Evolutionary conservation across 2,113 vertebrate genomes (phyloP), one percentile per base, ranked within the genome.

Genomic region (Otolemur garnettii): DNA sequence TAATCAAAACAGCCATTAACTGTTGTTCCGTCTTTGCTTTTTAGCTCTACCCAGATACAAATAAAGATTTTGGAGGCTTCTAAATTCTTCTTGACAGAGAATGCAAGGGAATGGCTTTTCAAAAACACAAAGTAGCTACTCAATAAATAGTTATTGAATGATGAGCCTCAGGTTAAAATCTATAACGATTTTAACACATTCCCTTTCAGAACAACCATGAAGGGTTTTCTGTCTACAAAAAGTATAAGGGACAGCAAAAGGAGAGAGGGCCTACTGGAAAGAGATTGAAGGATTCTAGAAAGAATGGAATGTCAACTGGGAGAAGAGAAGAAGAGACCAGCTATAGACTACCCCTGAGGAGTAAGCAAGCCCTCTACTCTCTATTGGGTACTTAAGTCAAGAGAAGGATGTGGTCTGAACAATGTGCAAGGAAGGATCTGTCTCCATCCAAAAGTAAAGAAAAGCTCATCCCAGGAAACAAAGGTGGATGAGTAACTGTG

Each of bases 21-120:
- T 24, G 38, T 9, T 42, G 64, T 26, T 75, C 57, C n/a, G 59
- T 42, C 38, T 17, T 57, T 30, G 85, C 74, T 74, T 81, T 68
- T 15, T 33, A 75, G 80, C 81, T 86, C 84, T 80, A 17, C 72
- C 33, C 50, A 45, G 45, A 90, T 6, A 77, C 50, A 87, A 87
- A 68, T 26, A 68, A 72, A 64, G 66, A 72, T 85, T 92, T 84
- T 74, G 10, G 35, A 95, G 53, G 78, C 60, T 93, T 96, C 85
- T 45, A 71, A 77, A 85, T 84, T 72, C 19, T 38, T 80, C 62
- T 8, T 87, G 77, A 69, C 84, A 71, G 38, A 2, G 26, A 85
- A 91, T n/a, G 60, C 26, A 77, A 80, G 30, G 33, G 26, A 93
- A 60, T 66, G 62, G 71, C 60, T 90, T 80, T 71, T 80, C 18